Percentiles rank a stretch among this genome's conserved stretches.
phyloP scores from a whole-genome alignment of 2,113 vertebrate genomes.

The Corythornis cristatus region DNA sequence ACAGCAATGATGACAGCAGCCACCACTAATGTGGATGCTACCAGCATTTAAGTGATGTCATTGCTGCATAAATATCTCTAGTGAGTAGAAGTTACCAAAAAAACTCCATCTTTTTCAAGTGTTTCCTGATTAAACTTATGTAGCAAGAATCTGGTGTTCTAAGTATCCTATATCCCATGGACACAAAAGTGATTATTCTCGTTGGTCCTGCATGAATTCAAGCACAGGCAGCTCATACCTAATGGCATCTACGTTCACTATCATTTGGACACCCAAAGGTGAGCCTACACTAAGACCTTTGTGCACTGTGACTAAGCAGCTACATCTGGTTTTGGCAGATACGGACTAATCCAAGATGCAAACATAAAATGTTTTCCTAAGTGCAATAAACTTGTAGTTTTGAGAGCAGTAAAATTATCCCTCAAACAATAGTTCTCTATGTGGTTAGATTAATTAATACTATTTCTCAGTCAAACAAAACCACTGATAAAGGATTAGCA shows the following conservation, averaged over 20 bases:
- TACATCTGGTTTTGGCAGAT: not conserved
- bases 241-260: not conserved
- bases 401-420: not conserved
- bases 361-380: not conserved
- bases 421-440: not conserved
- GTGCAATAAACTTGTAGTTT: not conserved
- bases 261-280: not conserved
- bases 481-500: not conserved
- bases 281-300: not conserved
- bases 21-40: not conserved
- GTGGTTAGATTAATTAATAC: not conserved
- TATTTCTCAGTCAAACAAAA: not conserved
- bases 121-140: not conserved
- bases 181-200: not conserved
- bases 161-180: not conserved
- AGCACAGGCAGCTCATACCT: not conserved
- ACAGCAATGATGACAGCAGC: not conserved
- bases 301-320: not conserved
- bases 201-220: not conserved
- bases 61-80: not conserved
- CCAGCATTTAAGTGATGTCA: not conserved
- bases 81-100: not conserved
- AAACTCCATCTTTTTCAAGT: not conserved
- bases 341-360: not conserved
- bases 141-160: not conserved